These are phyloP conservation scores for Oligia fasciuncula DNA, from an alignment of 2,888 invertebrate species.

Conservation along the genomic window DNA sequence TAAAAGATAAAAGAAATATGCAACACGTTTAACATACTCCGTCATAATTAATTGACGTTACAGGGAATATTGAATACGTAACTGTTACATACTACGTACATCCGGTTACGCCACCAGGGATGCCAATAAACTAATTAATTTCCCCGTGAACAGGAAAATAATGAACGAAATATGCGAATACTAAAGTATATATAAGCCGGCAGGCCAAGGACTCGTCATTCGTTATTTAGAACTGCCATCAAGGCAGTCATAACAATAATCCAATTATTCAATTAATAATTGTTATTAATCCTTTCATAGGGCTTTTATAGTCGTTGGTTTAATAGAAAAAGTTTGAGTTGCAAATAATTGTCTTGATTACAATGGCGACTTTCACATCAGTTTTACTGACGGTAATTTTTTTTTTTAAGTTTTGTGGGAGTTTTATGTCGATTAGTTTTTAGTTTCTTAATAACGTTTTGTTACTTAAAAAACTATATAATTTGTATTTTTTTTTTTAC, in stretches of 20 bases:
- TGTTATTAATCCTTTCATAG: constrained; percentile 20
- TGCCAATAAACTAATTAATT: constrained; percentile 18
- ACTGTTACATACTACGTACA: not conserved
- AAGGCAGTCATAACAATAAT: constrained; percentile 48
- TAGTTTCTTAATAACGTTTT: too few relatives aligned
- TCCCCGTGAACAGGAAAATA: constrained; percentile 42
- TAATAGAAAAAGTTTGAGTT: constrained; percentile 17
- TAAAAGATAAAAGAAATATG: not conserved
- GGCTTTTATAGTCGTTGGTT: not conserved
- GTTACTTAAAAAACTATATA: too few relatives aligned
- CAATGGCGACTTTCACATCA: constrained; percentile 43
- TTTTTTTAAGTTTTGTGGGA: not conserved
- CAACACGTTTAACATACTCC: not conserved
- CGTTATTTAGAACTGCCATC: constrained; percentile 46
- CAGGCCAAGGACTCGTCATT: constrained; percentile 14
- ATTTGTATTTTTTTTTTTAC: too few relatives aligned
- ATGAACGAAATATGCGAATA: not conserved
- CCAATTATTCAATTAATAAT: constrained; percentile 27
- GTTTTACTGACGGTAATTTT: constrained; percentile 36
- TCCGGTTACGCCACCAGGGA: not conserved
- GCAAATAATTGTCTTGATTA: constrained; percentile 36
- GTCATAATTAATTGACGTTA: constrained; percentile 37
- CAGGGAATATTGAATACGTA: constrained; percentile 33
- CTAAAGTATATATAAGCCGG: constrained; percentile 27
- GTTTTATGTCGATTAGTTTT: not conserved